Evolutionary conservation across 53 echinoderm and acorn worm genomes (phyloP), one percentile per base, ranked within the genome.

Genomic region (Holothuria leucospilota): DNA sequence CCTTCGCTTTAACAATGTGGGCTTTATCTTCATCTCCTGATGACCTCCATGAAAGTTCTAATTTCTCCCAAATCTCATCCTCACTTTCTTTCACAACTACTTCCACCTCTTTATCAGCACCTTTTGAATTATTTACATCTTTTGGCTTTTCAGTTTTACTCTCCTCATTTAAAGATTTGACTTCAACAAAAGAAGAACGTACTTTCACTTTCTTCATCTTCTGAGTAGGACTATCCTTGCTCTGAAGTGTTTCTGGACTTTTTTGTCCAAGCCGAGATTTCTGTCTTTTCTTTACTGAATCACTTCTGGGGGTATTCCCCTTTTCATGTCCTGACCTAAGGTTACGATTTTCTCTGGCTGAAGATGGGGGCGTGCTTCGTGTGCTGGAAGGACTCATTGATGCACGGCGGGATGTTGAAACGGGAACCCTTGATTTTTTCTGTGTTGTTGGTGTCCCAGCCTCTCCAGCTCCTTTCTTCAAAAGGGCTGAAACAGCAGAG

Each of bases 301-400:
- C 52, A 38, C 39, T 18, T 51, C 51, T 53, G 1, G 52, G 75
- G 2, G 27, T 12, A 26, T 75, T 53, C 20, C 75, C 75, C 26
- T 30, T 20, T 28, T 62, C 81, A 27, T 58, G 9, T 9, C 11
- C 62, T 61, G 63, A 29, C 13, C 62, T 59, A 7, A 38, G 63
- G 16, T 41, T 84, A 42, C 26, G 46, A 20, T 28, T 82, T 72
- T 71, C 83, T 53, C 83, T 59, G 21, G 59, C 68, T 83, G 60
- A 73, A 34, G 69, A 85, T 83, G 42, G 90, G 80, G 77, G 79
- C 51, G 64, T 81, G 84, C 40, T 86, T 67, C 65, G 87, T 34
- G 77, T 81, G 78, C 87, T 87, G 72, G 78, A 87, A 84, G 77
- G 91, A 84, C 91, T 86, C 86, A 58, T 82, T 56, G 78, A 91